phyloP scores from a whole-genome alignment of 2,113 vertebrate species.

The Sinosuthora webbiana region DNA sequence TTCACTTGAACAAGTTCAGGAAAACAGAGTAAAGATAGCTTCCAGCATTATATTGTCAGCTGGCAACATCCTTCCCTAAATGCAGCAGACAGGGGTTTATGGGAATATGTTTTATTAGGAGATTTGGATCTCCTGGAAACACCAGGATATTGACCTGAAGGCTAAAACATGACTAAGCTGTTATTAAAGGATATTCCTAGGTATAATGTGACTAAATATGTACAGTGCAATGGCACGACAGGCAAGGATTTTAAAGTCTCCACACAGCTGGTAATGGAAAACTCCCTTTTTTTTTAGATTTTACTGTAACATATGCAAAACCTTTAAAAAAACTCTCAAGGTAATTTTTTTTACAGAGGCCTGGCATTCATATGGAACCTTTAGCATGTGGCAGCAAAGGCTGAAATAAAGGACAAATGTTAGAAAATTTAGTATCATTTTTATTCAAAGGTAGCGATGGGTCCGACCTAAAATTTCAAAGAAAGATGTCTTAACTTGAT shows the following conservation, averaged over 20 bases:
- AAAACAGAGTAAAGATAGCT: neutral
- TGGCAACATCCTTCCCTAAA: neutral
- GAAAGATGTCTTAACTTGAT: neutral
- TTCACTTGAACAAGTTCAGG: neutral
- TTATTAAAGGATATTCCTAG: neutral
- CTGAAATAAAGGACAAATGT: neutral
- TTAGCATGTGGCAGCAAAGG: neutral
- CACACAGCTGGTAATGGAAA: neutral
- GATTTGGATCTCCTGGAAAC: neutral
- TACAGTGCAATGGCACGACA: neutral
- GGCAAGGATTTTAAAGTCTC: neutral
- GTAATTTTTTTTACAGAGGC: neutral
- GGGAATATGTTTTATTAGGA: neutral
- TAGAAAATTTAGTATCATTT: neutral
- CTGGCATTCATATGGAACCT: neutral
- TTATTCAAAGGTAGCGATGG: neutral
- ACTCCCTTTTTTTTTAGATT: neutral
- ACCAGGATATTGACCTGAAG: neutral
- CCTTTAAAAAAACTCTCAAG: neutral
- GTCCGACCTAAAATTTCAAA: neutral
- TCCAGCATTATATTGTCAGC: neutral
- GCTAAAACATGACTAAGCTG: neutral
- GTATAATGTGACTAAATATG: neutral
- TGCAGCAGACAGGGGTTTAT: neutral
- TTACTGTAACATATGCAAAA: neutral